Evolutionary conservation across 2,888 invertebrate species (phyloP).

Genomic region (Phortica magna): DNA sequence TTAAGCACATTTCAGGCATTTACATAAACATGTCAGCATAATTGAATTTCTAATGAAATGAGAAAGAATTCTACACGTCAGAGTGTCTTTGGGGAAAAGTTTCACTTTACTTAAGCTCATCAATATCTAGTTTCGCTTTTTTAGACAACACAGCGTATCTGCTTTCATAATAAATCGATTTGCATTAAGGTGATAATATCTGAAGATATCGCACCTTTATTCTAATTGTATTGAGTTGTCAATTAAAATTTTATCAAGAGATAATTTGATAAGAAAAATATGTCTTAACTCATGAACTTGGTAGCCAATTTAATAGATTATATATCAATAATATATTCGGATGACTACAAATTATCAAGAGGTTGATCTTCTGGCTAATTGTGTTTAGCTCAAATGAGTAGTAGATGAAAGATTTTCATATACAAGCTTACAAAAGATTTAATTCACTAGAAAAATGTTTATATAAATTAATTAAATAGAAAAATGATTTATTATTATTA

Average conservation of each 20-base stretch:
- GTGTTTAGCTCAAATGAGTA: too few species aligned
- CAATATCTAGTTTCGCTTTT: not conserved
- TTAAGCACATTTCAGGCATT: conserved; percentile 29
- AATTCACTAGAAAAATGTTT: too few species aligned
- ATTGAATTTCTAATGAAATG: conserved; percentile 49
- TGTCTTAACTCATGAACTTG: too few species aligned
- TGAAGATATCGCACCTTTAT: not conserved
- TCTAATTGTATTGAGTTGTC: not conserved
- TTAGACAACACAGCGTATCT: not conserved
- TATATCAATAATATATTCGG: too few species aligned
- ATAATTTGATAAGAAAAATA: not conserved
- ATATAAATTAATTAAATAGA: too few species aligned
- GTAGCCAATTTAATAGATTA: too few species aligned
- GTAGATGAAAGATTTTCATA: too few species aligned
- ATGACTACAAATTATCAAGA: too few species aligned
- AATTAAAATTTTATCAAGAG: not conserved
- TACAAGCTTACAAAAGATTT: too few species aligned
- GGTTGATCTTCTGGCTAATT: too few species aligned
- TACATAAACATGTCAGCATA: conserved; percentile 45
- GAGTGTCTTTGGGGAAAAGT: not conserved
- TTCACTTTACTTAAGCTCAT: not conserved
- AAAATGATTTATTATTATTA: too few species aligned
- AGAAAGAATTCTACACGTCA: not conserved
- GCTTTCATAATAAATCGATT: conserved; percentile 3
- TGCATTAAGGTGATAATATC: not conserved